Percentiles rank a stretch among this genome's conserved stretches.
These are phyloP conservation scores for Myrmophylax atrothorax DNA, from an alignment of 2,113 vertebrate species.

Conservation along the genomic window DNA sequence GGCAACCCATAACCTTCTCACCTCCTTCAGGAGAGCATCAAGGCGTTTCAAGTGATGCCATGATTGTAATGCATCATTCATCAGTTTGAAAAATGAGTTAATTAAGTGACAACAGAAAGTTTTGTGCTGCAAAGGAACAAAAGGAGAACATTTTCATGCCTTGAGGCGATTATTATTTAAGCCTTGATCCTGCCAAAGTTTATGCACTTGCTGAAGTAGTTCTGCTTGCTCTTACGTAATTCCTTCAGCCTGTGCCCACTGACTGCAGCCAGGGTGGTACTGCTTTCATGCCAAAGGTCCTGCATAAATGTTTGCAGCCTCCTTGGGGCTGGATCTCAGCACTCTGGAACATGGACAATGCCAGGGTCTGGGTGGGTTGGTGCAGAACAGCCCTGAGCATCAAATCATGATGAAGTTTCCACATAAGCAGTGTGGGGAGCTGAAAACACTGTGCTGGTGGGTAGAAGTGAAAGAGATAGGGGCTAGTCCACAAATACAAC, in stretches of 20 bases:
- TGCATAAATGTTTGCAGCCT: neutral
- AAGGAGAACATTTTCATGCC: constrained; percentile 38
- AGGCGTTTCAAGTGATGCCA: constrained; percentile 3
- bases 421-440: neutral
- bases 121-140: constrained; percentile 26
- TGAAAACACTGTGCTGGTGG: neutral
- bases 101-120: constrained; percentile 35
- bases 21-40: neutral
- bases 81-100: constrained; percentile 11
- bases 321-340: neutral
- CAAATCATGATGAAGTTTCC: neutral
- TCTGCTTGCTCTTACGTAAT: neutral
- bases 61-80: neutral
- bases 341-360: neutral
- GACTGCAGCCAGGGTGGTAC: neutral
- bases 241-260: neutral
- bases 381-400: neutral
- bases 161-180: constrained; percentile 2
- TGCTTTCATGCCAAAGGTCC: neutral
- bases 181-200: constrained; percentile 6
- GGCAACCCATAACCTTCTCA: neutral
- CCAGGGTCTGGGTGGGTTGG: neutral
- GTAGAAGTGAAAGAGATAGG: neutral
- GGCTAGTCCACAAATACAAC: neutral
- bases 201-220: neutral